Evolutionary conservation across 1,140 invertebrate species (phyloP), one percentile per base, ranked within the genome.

Genomic region (Nasonia vitripennis): DNA sequence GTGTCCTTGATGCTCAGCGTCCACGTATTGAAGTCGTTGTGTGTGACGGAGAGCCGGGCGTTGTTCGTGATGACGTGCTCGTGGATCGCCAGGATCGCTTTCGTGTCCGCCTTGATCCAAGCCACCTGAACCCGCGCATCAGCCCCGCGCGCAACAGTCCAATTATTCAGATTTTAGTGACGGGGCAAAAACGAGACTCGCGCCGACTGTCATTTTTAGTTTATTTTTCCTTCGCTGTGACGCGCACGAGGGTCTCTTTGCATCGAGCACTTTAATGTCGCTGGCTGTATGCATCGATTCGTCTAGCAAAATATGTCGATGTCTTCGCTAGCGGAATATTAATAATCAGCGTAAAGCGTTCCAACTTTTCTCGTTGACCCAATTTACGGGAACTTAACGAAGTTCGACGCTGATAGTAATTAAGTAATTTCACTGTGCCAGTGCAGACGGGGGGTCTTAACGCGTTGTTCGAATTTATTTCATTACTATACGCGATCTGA

Each of bases 11-110:
- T 97, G 91, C 96, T 96, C 79, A 98, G 94, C 70, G 97, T 97
- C 97, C 97, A 98, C 87, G 97, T 97, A 89, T 97, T 96, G 94
- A 95, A 96, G 93, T 97, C 96, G 91, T 96, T 97, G 94, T 98
- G 97, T n/a, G 96, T 96, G 78, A 98, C 97, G 84, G 96, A 96
- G 89, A 98, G 94, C 88, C 97, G 94, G 79, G 96, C 96, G 94
- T 98, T 98, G 94, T 98, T 98, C 73, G 97, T 97, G 91, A 98
- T 98, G 87, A 98, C 97, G 91, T 98, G 96, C 91, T 98, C 97
- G 93, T 98, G 97, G 91, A 98, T 98, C 81, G 97, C 97, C 90
- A 98, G 94, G 89, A 98, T 96, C 81, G 97, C 97, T 93, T 98
- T 98, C 70, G 97, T 97, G 94, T 98, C 97, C 81, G 97, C 96